Base-by-base conservation (phyloP, 2,797 vertebrate genomes). In the Aulostomus chinensis region DNA sequence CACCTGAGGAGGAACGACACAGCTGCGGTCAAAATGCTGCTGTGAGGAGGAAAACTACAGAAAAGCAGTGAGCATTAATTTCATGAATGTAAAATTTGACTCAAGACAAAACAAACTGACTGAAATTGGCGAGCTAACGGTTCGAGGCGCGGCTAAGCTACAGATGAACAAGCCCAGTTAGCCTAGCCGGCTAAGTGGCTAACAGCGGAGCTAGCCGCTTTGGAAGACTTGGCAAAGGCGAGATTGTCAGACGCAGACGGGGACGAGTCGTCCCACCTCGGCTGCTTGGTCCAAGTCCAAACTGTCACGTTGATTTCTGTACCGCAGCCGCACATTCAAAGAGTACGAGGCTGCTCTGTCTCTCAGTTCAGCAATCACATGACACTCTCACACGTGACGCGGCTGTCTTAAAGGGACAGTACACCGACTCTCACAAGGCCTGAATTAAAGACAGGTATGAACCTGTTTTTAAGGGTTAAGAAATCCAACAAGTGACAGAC, bases 371-470 rank as follows among this genome's bases (percentile, higher is more conserved):
- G 0, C 1, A 6, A 37, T 83, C 85, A 84, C 80, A 50, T 87
- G 85, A 87, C 61, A 21, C 30, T 0, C 18, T 2, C 0, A 2
- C 76, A 80, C 15, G 75, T 84, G 80, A 82, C 4, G 46, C 26
- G 4, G 17, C 1, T n/a, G 1, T 30, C 5, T 78, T 78, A 78
- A 81, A 82, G 68, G 21, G 28, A 21, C 7, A 77, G 1, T 30
- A 40, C 64, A 36, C 26, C 2, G 4, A 22, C 7, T n/a, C n/a
- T n/a, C n/a, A n/a, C n/a, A n/a, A n/a, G n/a, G n/a, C n/a, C n/a
- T n/a, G n/a, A n/a, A n/a, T n/a, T n/a, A n/a, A n/a, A n/a, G n/a
- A n/a, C n/a, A n/a, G n/a, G n/a, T n/a, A n/a, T n/a, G n/a, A n/a
- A n/a, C n/a, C n/a, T n/a, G n/a, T n/a, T n/a, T n/a, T n/a, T n/a